Conservation (phyloP, 1,140 invertebrate genomes). For the Akabosia matsudoensis region DNA sequence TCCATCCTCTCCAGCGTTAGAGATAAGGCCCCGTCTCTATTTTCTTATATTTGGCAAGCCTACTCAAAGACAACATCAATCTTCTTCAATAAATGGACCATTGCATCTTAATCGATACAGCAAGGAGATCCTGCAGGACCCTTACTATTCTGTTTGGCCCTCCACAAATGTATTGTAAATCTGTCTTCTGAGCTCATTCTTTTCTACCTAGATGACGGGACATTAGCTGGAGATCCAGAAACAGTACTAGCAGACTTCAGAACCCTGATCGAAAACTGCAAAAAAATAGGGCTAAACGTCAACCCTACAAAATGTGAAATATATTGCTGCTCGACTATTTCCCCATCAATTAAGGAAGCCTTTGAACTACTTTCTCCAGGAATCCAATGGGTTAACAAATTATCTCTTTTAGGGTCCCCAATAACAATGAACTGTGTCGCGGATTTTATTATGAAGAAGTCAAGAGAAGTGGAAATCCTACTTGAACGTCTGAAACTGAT, state of each 20-base stretch:
- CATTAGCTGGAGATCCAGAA: neutral
- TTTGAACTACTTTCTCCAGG: neutral
- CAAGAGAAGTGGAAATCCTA: neutral
- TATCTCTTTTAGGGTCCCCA: neutral
- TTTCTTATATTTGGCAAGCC: neutral
- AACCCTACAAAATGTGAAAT: constrained; percentile 19
- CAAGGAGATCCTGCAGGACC: constrained; percentile 19
- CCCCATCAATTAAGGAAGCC: neutral
- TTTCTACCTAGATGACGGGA: constrained; percentile 8
- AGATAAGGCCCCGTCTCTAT: neutral
- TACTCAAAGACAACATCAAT: neutral
- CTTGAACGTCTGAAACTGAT: neutral
- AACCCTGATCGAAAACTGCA: neutral
- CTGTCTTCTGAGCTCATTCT: neutral
- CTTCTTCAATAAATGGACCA: neutral
- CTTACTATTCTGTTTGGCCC: neutral
- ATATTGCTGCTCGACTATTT: neutral
- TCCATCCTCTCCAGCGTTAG: neutral
- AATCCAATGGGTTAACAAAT: neutral
- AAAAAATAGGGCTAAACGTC: neutral
- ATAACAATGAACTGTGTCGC: neutral
- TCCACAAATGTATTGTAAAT: neutral
- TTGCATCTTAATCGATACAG: neutral
- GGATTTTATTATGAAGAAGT: neutral
- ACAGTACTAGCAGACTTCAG: neutral